Evolutionary conservation across 2,888 invertebrate species (phyloP), one percentile per base, ranked within the genome.

Genomic region (Nymphalis polychloros): DNA sequence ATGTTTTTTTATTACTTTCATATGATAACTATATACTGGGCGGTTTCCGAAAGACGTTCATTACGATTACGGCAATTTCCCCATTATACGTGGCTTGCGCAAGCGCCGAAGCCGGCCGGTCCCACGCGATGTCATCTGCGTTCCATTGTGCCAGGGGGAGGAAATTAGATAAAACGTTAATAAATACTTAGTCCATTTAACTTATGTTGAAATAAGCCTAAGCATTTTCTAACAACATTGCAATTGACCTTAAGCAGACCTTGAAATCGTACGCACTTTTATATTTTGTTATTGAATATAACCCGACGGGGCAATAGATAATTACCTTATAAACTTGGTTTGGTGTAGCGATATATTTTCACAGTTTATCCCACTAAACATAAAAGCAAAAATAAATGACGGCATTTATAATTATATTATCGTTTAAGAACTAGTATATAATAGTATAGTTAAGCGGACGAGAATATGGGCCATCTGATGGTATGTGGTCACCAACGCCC

Each of bases 91-190:
- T 64, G 47, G 61, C 47, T 79, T 79, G 71, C 79, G 78, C 76
- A 78, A 79, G 72, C 63, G 68, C 61, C 68, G 69, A 68, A 68
- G 69, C 69, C 63, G 72, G 65, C 62, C 71, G 72, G 59, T 79
- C 80, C 73, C 81, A 81, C 81, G 81, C 78, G 79, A 80, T 80
- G 76, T 76, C 75, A 80, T 79, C 72, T 76, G 64, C 63, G 64
- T 67, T 53, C 75, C 69, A 76, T 78, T 79, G 76, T 77, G 70
- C 73, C 73, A 65, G 59, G 70, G 72, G 76, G 73, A 78, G 72
- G 72, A 73, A 74, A 76, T 73, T 70, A 75, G 70, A 77, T 75
- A 75, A 75, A 64, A 66, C 72, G 59, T 62, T 73, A 72, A 76
- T 72, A 74, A 70, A 75, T 73, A 70, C 67, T 63, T 68, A 72